Conservation (phyloP, 2,113 vertebrate species). For the Myodes glareolus region DNA sequence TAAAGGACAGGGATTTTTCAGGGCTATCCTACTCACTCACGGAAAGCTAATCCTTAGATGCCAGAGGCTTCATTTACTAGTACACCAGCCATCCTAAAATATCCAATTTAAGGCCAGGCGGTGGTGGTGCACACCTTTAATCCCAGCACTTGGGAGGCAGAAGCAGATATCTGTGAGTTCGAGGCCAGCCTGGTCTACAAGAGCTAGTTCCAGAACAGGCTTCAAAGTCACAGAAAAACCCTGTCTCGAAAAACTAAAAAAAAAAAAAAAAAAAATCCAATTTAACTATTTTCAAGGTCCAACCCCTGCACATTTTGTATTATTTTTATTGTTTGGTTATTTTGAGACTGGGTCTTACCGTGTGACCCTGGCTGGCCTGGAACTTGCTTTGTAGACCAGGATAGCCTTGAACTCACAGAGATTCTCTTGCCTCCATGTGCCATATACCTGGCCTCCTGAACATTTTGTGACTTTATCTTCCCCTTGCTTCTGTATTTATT, state of each 20-base stretch:
- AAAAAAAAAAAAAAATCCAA: not conserved
- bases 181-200: too few species aligned
- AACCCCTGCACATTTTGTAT: not conserved
- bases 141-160: too few species aligned
- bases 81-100: not conserved
- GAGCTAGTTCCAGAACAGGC: too few species aligned
- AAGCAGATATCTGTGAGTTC: too few species aligned
- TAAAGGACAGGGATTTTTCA: not conserved
- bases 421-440: not conserved
- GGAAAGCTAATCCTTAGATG: not conserved
- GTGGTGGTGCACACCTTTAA: too few species aligned
- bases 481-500: constrained; percentile 2
- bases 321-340: not conserved
- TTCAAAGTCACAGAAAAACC: too few species aligned
- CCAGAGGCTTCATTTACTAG: not conserved
- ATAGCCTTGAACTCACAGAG: not conserved
- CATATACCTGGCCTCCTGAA: not conserved
- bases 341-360: not conserved
- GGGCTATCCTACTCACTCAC: not conserved
- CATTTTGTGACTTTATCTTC: not conserved
- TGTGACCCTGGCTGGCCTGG: not conserved
- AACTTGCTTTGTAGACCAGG: not conserved
- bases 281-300: not conserved
- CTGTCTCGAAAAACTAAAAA: too few species aligned
- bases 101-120: fast-evolving